Base-by-base conservation (phyloP, 1,140 invertebrate species). In the Pantala flavescens region DNA sequence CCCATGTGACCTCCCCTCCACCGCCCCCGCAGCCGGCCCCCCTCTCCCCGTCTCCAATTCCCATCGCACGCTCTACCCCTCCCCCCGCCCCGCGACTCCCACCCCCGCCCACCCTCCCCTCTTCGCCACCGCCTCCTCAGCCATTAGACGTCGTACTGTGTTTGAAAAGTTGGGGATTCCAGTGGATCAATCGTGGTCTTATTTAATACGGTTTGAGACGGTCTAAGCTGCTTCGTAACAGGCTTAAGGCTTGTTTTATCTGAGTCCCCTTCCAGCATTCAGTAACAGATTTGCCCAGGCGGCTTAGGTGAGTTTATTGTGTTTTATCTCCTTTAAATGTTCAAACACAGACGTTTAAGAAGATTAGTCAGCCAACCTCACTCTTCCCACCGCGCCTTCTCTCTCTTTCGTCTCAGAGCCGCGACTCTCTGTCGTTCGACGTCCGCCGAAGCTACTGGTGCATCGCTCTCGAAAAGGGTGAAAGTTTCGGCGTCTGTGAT, bases 211-310 rank as follows among this genome's bases (percentile, higher is more conserved):
- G 80, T 79, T 80, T 81, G 79, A 80, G 79, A 80, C 78, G 79
- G 78, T 78, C 79, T 81, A 82, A 81, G 80, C 80, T 78, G 77
- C 79, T 79, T 78, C 78, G 81, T 82, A 82, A 82, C 81, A 81
- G 79, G 81, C 81, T 82, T 82, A 82, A 80, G 79, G 78, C 81
- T 81, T 82, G 81, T 82, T 82, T 82, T 81, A 81, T 82, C 80
- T 80, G 71, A 76, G 73, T 77, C 76, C 71, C 75, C 72, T 73
- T 55, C 75, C 76, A 78, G 79, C 80, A 81, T 81, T 81, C 80
- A 80, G 75, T 79, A 81, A 78, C 80, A 81, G 80, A 81, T 81
- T 81, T 81, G 49, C 49, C 49, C 80, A 79, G 79, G 79, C 80
- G 79, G 80, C 80, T 81, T 80, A 80, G 80, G 80, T 81, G 79